Percentiles rank a stretch among this genome's conserved stretches.
Evolutionary conservation across 2,888 invertebrate genomes (phyloP).

Genomic region (Laothoe populi): DNA sequence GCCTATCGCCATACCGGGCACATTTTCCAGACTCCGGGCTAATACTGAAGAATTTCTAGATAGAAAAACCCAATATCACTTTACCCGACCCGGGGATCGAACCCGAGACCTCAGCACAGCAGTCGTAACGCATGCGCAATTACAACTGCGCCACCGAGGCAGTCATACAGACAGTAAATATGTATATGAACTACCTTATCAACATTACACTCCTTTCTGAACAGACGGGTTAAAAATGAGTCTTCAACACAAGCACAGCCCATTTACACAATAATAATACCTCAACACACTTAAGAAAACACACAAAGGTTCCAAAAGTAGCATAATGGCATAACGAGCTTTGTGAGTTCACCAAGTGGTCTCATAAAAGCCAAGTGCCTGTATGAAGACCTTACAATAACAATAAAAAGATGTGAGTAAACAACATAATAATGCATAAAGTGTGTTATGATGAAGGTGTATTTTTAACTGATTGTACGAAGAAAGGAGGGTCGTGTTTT

Average conservation of each 20-base stretch:
- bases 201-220: too few species aligned
- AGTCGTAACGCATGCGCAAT: too few species aligned
- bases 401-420: slow-evolving; percentile 46
- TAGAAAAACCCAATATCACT: too few species aligned
- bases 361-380: slow-evolving; percentile 43
- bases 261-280: background rate
- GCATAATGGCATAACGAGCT: slow-evolving; percentile 33
- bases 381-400: slow-evolving; percentile 45
- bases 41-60: too few species aligned
- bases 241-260: background rate
- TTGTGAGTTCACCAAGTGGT: slow-evolving; percentile 36
- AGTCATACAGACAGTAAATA: too few species aligned
- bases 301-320: slow-evolving; percentile 11
- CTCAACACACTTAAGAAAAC: background rate
- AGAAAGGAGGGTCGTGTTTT: too few species aligned
- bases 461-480: background rate
- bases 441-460: slow-evolving; percentile 31
- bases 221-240: background rate
- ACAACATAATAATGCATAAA: slow-evolving; percentile 47
- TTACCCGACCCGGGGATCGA: too few species aligned
- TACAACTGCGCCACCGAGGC: too few species aligned
- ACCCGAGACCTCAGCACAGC: too few species aligned
- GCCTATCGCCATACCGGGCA: too few species aligned
- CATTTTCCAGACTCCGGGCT: too few species aligned
- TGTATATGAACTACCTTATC: too few species aligned